A percentile compares a stretch with the other conserved stretches of the same genome.
phyloP scores from a whole-genome alignment of 2,797 vertebrate genomes.

The Rhynchonycteris naso region DNA sequence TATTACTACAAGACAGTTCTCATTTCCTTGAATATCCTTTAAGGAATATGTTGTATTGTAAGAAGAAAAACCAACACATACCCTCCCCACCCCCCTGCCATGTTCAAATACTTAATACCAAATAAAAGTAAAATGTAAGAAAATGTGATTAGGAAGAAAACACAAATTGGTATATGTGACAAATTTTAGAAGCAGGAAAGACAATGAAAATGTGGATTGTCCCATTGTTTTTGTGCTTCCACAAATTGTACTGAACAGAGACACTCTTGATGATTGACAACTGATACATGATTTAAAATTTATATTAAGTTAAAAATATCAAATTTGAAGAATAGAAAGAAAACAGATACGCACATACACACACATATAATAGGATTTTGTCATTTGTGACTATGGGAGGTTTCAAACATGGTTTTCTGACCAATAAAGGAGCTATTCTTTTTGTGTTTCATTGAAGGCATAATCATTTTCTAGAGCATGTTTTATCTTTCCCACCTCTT shows the following conservation, averaged over 20 bases:
- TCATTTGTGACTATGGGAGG: neutral
- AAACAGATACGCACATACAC: neutral
- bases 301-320: slow-evolving; percentile 69
- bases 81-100: neutral
- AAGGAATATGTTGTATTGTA: neutral
- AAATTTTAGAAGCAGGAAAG: neutral
- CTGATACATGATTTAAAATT: neutral
- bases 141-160: neutral
- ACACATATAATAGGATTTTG: neutral
- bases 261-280: slow-evolving; percentile 35
- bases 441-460: slow-evolving; percentile 25
- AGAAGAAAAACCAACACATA: neutral
- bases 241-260: slow-evolving; percentile 29
- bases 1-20: neutral
- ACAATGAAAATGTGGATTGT: neutral
- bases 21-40: neutral
- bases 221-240: neutral
- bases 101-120: neutral
- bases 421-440: slow-evolving; percentile 20
- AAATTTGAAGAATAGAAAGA: slow-evolving; percentile 55
- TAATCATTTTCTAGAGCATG: slow-evolving; percentile 72
- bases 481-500: slow-evolving; percentile 25
- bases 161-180: neutral
- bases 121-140: slow-evolving; percentile 11
- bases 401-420: slow-evolving; percentile 40